These are phyloP conservation scores for Coturnix japonica DNA, from an alignment of 2,113 vertebrate genomes.

Conservation along the genomic window DNA sequence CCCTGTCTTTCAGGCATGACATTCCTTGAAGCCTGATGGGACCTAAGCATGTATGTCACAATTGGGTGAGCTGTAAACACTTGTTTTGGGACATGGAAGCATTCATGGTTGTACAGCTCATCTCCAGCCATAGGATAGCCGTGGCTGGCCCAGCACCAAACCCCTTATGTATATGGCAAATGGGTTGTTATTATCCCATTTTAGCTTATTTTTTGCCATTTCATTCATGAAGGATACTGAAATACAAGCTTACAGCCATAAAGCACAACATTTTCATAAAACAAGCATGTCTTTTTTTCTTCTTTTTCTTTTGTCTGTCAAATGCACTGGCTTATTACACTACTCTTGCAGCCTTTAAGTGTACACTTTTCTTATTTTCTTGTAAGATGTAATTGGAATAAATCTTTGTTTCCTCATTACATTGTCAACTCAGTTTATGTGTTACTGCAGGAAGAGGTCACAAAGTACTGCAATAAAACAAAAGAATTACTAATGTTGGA, in stretches of 20 bases:
- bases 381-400: neutral
- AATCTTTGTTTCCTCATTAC: neutral
- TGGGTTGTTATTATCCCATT: neutral
- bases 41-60: neutral
- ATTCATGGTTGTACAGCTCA: neutral
- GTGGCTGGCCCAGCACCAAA: neutral
- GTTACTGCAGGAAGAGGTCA: constrained; percentile 6
- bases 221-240: neutral
- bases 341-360: neutral
- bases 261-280: neutral
- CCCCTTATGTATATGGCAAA: neutral
- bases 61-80: neutral
- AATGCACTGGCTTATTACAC: neutral
- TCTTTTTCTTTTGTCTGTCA: neutral
- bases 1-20: neutral
- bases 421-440: neutral
- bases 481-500: neutral
- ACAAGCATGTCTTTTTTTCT: neutral
- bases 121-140: neutral
- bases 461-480: neutral
- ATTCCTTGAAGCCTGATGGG: neutral
- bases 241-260: neutral
- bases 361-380: neutral
- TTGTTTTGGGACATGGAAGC: neutral
- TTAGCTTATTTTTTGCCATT: neutral